Evolutionary conservation across 2,113 vertebrate genomes (phyloP).

Genomic region (Paraplagusia blochii): DNA sequence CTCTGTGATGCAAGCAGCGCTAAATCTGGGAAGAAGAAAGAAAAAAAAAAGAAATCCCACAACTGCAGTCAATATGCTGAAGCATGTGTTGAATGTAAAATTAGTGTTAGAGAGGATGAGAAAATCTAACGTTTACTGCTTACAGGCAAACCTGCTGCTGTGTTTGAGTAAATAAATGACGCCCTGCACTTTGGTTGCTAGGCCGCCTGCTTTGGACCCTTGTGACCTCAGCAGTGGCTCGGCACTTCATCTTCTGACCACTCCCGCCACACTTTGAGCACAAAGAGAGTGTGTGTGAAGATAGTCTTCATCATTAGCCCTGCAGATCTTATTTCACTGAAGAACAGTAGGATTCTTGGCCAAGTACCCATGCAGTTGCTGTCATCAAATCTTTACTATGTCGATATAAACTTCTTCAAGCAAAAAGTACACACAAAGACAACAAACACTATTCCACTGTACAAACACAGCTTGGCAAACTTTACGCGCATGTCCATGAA

Average conservation of each 20-base stretch:
- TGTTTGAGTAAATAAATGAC: constrained; percentile 6
- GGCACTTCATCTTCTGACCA: constrained; percentile 48
- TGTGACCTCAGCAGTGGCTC: constrained; percentile 44
- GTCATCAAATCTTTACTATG: too few species aligned
- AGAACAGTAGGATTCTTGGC: too few species aligned
- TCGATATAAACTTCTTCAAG: too few species aligned
- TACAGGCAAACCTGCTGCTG: neutral
- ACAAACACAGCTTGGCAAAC: constrained; percentile 48
- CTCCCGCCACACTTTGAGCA: constrained; percentile 8
- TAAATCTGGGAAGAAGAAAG: constrained; percentile 27
- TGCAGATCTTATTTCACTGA: neutral
- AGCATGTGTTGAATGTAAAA: constrained; percentile 8
- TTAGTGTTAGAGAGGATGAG: neutral
- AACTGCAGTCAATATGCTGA: constrained; percentile 18
- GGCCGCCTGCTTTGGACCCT: constrained; percentile 56
- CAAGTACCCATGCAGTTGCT: too few species aligned
- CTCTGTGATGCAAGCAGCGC: constrained; percentile 21
- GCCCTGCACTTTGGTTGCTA: constrained; percentile 51
- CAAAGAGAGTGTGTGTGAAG: neutral
- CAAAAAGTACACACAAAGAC: constrained; percentile 22
- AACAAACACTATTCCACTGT: constrained; percentile 48
- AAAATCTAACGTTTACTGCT: neutral
- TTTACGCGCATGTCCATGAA: constrained; percentile 5
- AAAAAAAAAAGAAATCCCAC: too few species aligned
- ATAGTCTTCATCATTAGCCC: neutral